phyloP scores from a whole-genome alignment of 2,797 vertebrate species.

The Chloroceryle amazona region DNA sequence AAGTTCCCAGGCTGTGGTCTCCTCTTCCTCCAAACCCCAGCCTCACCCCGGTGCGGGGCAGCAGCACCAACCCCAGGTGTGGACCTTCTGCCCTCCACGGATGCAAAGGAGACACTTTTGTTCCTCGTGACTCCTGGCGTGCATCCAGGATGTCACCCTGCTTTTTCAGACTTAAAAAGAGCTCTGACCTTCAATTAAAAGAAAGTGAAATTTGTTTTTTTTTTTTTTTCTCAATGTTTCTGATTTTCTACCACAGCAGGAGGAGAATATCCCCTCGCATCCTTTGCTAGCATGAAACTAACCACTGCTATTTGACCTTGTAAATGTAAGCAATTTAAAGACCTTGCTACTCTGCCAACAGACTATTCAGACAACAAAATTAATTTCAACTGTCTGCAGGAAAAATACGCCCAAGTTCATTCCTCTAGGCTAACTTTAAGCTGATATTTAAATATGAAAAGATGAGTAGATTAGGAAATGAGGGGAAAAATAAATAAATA shows the following conservation, averaged over 20 bases:
- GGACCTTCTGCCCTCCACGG: neutral
- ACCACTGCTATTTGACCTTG: neutral
- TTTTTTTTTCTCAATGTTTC: neutral
- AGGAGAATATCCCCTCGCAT: neutral
- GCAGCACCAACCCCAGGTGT: neutral
- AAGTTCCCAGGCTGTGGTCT: neutral
- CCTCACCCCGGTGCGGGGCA: fast-evolving
- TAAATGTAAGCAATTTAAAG: neutral
- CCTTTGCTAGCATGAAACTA: neutral
- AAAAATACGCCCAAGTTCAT: neutral
- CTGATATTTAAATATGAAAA: neutral
- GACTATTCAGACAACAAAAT: neutral
- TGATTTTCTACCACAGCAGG: neutral
- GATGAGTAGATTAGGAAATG: neutral
- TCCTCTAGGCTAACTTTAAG: neutral
- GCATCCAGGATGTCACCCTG: neutral
- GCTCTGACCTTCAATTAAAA: neutral
- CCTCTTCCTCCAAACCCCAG: fast-evolving
- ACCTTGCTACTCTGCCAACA: neutral
- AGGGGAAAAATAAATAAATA: neutral
- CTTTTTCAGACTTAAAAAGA: neutral
- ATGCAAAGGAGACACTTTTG: neutral
- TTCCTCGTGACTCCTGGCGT: neutral
- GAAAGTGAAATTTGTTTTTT: neutral
- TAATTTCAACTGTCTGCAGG: neutral